Evolutionary conservation across 2,888 invertebrate species (phyloP), one percentile per base, ranked within the genome.

Genomic region (Aphodius granarius): DNA sequence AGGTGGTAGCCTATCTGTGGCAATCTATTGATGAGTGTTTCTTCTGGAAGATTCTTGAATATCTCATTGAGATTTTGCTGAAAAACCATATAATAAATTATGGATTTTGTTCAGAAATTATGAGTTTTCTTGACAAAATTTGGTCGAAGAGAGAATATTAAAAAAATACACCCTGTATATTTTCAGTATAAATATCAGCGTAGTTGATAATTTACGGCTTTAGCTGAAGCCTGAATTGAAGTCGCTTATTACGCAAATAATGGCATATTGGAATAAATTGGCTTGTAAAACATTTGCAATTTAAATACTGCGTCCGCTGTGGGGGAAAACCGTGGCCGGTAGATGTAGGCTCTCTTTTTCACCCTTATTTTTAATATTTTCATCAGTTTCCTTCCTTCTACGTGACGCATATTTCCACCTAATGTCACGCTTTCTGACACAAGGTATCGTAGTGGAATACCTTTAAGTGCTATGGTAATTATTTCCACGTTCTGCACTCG

Each of bases 1-100:
- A 89, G 81, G 70, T 87, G 88, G 79, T 87, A 83, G 1, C 87
- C 86, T 19, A 89, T 81, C 76, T 88, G 86, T 1, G 87, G 84
- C 15, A 89, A 81, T 74, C 86, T 85, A 63, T 85, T 82, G 74
- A 84, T 85, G 63, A 89, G 79, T 21, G 86, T 85, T 73, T 87
- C 82, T 65, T 79, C 78, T 21, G 82, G 79, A 66, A 85, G 78
- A 21, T 83, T 83, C 66, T 82, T 79, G 21, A 86, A 81, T 22
- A 86, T 73, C 20, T 83, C 74, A 62, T 72, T 79, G 9, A 87
- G 76, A 63, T 83, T 84, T 75, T 86, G 85, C 86, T 83, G 72
- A 74, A 77, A n/a, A n/a, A n/a, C n/a, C n/a, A n/a, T n/a, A n/a
- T n/a, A n/a, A n/a, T n/a, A n/a, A 80, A 73, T 15, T 71, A 21